Base-by-base conservation (phyloP, 1,140 invertebrate genomes). In the Drosophila takahashii region DNA sequence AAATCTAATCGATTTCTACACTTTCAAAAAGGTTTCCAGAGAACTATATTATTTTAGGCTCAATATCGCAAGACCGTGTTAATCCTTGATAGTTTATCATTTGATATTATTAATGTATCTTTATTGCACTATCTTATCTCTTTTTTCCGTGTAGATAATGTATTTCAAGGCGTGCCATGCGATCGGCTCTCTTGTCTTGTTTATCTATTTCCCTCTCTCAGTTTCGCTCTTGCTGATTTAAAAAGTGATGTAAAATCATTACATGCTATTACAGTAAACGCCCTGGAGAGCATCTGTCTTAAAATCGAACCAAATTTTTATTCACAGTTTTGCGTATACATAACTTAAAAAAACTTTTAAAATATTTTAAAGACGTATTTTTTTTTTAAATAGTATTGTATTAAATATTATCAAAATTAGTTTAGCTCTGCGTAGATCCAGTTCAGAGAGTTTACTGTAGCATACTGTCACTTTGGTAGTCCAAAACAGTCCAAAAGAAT, bases 401-500 rank as follows among this genome's bases (percentile, higher is more conserved):
- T 13, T 37, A n/a, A 16, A 41, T 41, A 41, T 41, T 6, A 15
- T 1, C 27, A 27, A 27, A 27, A 8, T 41, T 16, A 16, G 4
- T 44, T 45, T 5, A 6, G 1, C 8, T 7, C 29, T 8, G 2
- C 7, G 7, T n/a, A 26, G 6, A 8, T 47, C 6, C 7, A 9
- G 1, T 7, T 47, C 1, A 8, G 44, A 27, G 45, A n/a, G 11
- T 29, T 27, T 15, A 9, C 45, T 48, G 45, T 48, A 29, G n/a
- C 45, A 45, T 6, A 8, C n/a, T n/a, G n/a, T n/a, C n/a, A n/a
- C n/a, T n/a, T 16, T 32, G 9, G n/a, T n/a, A n/a, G n/a, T n/a
- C n/a, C n/a, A n/a, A n/a, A n/a, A n/a, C n/a, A 60, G 34, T 51
- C 58, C 32, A 57, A 60, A 60, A 60, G 32, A 39, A n/a, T 60